Base-by-base conservation (phyloP, 1,140 invertebrate species). In the Brachionus rubens region DNA sequence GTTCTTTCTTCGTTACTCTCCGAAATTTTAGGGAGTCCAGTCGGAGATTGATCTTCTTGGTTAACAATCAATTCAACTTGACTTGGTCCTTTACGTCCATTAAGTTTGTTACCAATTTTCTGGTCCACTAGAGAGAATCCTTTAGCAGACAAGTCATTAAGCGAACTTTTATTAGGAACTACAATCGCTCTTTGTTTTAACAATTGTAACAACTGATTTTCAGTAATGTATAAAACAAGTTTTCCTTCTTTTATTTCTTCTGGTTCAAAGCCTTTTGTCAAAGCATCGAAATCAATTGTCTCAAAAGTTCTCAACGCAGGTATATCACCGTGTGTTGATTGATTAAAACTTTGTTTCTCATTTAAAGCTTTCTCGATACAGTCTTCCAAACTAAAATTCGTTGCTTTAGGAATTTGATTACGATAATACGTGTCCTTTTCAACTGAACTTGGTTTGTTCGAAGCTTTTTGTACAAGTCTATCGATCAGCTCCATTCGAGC, bases 221-320 rank as follows among this genome's bases (percentile, higher is more conserved):
- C 68, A 3, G 68, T 72, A 21, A 72, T 72, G 46, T 72, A 72
- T 9, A 72, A 33, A 19, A 72, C 68, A 5, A 72, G 16, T 24
- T 72, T 72, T n/a, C 68, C 68, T 54, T 72, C 68, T 28, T 72
- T 72, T 2, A 72, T 12, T 36, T 72, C 68, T 24, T 72, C 68
- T n/a, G 68, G 43, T 7, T 72, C 68, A 24, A 72, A 72, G 12
- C 68, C 68, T 28, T 54, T 48, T n/a, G 68, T 72, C 28, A 72
- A 26, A 7, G 68, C 68, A 12, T 72, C 46, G 50, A 72, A 50
- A 33, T 72, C 68, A 4, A 72, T 19, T 50, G 68, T 72, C 33
- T 72, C 68, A 54, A 72, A 72, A 48, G 68, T 72, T 12, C 68
- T 48, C 14, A 72, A 36, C 0, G 14, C 19, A 30, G 46, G 68